phyloP scores from a whole-genome alignment of 2,797 vertebrate species.

The Denticeps clupeoides region DNA sequence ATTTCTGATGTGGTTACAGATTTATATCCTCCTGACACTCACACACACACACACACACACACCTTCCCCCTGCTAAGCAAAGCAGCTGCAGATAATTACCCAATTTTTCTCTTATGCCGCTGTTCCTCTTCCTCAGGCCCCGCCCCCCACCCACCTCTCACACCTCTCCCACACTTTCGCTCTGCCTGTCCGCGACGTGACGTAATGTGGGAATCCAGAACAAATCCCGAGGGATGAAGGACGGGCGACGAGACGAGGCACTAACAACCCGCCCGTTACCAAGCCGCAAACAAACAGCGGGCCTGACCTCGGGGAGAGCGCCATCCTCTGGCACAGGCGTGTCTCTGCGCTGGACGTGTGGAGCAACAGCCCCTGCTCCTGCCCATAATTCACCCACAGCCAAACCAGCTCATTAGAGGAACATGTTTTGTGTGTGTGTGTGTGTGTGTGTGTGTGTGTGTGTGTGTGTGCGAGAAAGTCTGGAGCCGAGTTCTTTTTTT shows the following conservation, averaged over 20 bases:
- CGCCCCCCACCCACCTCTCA: slow-evolving; percentile 15
- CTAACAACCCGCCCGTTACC: too few relatives aligned
- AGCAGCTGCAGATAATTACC: slow-evolving; percentile 58
- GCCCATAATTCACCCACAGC: slow-evolving; percentile 46
- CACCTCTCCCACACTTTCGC: not conserved
- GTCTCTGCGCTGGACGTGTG: too few relatives aligned
- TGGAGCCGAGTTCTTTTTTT: slow-evolving; percentile 52
- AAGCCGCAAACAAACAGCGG: too few relatives aligned
- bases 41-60: not conserved
- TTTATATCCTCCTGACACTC: slow-evolving; percentile 51
- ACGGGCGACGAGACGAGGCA: too few relatives aligned
- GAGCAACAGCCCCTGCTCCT: too few relatives aligned
- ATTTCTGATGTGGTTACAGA: slow-evolving; percentile 64
- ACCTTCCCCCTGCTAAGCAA: slow-evolving; percentile 33
- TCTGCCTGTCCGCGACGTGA: slow-evolving; percentile 2
- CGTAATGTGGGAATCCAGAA: too few relatives aligned
- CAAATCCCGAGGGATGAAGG: too few relatives aligned
- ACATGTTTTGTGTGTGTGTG: slow-evolving; percentile 19
- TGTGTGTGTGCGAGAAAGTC: slow-evolving; percentile 9
- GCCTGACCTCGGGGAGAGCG: not conserved
- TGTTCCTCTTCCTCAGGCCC: slow-evolving; percentile 13
- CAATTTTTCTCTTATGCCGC: slow-evolving; percentile 19
- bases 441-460: slow-evolving; percentile 1
- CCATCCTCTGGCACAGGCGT: not conserved
- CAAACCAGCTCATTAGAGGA: slow-evolving; percentile 63